Evolutionary conservation across 1,140 invertebrate genomes (phyloP), one percentile per base, ranked within the genome.

Genomic region (Campodea augens): DNA sequence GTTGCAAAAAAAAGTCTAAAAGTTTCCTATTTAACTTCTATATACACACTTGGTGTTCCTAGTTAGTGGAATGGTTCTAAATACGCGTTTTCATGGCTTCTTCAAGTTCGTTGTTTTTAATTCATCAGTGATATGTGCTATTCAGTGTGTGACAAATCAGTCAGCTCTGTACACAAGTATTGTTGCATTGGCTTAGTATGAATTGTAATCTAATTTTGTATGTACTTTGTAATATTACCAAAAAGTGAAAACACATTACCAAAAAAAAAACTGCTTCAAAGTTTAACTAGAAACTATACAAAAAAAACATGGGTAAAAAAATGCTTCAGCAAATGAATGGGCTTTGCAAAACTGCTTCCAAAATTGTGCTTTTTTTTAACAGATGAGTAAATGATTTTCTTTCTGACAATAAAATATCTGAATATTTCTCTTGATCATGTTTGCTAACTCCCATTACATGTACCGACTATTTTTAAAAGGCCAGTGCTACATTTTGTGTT

Each of bases 31-130:
- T 15, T 32, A 32, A 7, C 27, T 32, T 32, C 27, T 32, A 32
- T 32, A 32, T 32, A 32, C n/a, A n/a, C 27, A 32, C 27, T 32
- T 32, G 27, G 27, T 32, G 27, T 32, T 32, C 27, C 27, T 32
- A 32, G 27, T 32, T 32, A 32, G 27, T 32, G 7, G 27, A 32
- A 32, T 32, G 27, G 27, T 32, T n/a, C n/a, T n/a, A n/a, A n/a
- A n/a, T 15, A 32, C 27, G 27, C 27, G 27, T 32, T 32, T 32
- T 7, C 15, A 7, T 10, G 7, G 27, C 27, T 32, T 32, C 27
- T 32, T 32, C 27, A 32, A 15, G 27, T 32, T 32, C 27, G 15
- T 32, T 32, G 27, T 32, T 32, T 32, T 32, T 10, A 10, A 32
- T 32, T 32, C 27, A 32, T 10, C 7, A 10, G 7, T 32, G 27